Evolutionary conservation across 2,888 invertebrate genomes (phyloP).

Genomic region (Holacanthella duospinosa): DNA sequence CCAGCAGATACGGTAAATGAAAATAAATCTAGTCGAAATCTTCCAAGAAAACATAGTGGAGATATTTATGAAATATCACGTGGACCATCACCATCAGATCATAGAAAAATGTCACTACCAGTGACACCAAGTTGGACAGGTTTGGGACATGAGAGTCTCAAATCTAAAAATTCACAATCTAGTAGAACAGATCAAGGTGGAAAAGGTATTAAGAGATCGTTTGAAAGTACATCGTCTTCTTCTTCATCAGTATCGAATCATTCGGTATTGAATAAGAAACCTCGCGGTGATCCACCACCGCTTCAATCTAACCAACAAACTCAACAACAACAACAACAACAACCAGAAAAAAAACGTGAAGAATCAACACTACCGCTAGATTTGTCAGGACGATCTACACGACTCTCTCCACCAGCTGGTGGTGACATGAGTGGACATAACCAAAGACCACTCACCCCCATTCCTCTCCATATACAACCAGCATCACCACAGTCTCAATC

Average conservation of each 20-base stretch:
- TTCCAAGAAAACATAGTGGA: neutral
- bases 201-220: neutral
- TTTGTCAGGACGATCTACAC: slow-evolving; percentile 18
- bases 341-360: slow-evolving; percentile 1
- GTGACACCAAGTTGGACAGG: neutral
- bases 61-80: neutral
- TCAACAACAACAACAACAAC: neutral
- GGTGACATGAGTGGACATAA: neutral
- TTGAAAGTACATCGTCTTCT: too few species aligned
- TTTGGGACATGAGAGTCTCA: neutral
- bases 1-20: neutral
- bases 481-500: neutral
- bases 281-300: neutral
- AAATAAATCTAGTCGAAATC: neutral
- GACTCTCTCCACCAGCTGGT: slow-evolving; percentile 13
- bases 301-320: too few species aligned
- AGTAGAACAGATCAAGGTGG: slow-evolving; percentile 9
- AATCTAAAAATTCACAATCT: neutral
- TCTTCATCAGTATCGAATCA: neutral
- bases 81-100: neutral
- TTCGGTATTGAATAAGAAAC: neutral
- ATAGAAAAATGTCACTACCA: neutral
- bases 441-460: slow-evolving; percentile 10
- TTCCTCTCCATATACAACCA: slow-evolving; percentile 12
- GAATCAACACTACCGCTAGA: slow-evolving; percentile 13